Percentiles rank a stretch among this genome's conserved stretches.
Conservation (phyloP, 2,888 invertebrate genomes). For the Emmelina monodactyla region DNA sequence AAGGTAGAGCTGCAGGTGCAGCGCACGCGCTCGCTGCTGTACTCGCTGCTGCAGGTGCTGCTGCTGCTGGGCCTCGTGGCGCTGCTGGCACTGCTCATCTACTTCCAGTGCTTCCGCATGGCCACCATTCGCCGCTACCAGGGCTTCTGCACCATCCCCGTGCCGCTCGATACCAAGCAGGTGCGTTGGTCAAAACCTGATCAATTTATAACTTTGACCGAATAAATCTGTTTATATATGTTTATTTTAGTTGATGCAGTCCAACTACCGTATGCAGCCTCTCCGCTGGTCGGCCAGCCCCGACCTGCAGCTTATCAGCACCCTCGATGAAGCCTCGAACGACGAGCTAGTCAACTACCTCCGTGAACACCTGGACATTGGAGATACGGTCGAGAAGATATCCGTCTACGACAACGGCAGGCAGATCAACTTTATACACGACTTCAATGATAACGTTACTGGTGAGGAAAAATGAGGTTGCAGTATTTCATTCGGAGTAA, state of each 20-base stretch:
- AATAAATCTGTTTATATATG: no score
- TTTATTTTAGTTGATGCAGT: no score
- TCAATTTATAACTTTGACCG: no score
- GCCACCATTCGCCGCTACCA: conserved; percentile 68
- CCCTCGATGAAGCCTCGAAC: conserved; percentile 21
- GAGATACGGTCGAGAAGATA: conserved; percentile 82
- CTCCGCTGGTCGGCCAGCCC: conserved; percentile 21
- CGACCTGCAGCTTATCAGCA: conserved; percentile 24
- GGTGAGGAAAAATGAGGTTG: conserved; percentile 31
- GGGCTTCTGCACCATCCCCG: conserved; percentile 75
- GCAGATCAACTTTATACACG: conserved; percentile 88
- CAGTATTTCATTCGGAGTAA: not conserved
- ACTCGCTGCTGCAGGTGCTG: conserved; percentile 28
- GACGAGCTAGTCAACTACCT: conserved; percentile 56
- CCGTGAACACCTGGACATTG: conserved; percentile 84
- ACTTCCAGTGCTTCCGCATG: conserved; percentile 66
- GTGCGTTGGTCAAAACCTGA: not conserved
- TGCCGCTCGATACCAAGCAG: conserved; percentile 20
- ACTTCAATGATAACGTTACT: conserved; percentile 80
- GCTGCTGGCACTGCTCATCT: conserved; percentile 74
- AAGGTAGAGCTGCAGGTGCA: conserved; percentile 26
- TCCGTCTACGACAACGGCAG: conserved; percentile 85
- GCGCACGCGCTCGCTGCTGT: not conserved
- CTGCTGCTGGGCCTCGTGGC: conserved; percentile 69
- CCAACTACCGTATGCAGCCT: conserved; percentile 22